These are phyloP conservation scores for Trissolcus brochymenae DNA, from an alignment of 2,888 invertebrate species.

Conservation along the genomic window DNA sequence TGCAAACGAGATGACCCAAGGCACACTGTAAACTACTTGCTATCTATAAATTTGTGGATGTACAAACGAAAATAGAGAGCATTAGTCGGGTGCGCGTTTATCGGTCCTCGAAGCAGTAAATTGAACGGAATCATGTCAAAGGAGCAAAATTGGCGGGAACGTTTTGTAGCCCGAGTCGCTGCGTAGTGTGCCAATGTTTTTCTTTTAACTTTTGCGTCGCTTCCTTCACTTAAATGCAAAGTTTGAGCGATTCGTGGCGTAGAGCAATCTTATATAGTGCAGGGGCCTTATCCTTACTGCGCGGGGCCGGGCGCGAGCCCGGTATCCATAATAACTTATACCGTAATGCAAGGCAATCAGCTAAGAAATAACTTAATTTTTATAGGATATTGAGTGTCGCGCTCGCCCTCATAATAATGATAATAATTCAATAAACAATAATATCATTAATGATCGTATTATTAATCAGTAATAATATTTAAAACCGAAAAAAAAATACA, in stretches of 20 bases:
- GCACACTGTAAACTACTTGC: constrained; percentile 6
- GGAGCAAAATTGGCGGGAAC: not conserved
- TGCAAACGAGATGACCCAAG: not conserved
- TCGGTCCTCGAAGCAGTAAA: not conserved
- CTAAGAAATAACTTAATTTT: constrained; percentile 76
- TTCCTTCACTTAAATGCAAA: constrained; percentile 38
- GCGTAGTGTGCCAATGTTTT: constrained; percentile 24
- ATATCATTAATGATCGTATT: constrained; percentile 5
- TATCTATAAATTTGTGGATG: constrained; percentile 8
- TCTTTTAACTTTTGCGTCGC: constrained; percentile 40
- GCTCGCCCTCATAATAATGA: constrained; percentile 61
- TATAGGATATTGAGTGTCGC: constrained; percentile 74
- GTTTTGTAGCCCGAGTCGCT: constrained; percentile 9
- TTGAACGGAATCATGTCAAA: not conserved
- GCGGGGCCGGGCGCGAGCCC: constrained; percentile 62
- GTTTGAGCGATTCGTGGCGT: constrained; percentile 68
- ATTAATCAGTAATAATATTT: constrained; percentile 13
- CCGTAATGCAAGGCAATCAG: constrained; percentile 76
- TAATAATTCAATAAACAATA: constrained; percentile 8
- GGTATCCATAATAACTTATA: constrained; percentile 66
- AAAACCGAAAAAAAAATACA: not conserved
- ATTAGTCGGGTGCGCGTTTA: constrained; percentile 6
- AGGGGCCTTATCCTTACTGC: constrained; percentile 76
- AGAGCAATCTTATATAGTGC: constrained; percentile 75
- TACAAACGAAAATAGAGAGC: constrained; percentile 8